Evolutionary conservation across 2,113 vertebrate species (phyloP).

Genomic region (Agapornis roseicollis): DNA sequence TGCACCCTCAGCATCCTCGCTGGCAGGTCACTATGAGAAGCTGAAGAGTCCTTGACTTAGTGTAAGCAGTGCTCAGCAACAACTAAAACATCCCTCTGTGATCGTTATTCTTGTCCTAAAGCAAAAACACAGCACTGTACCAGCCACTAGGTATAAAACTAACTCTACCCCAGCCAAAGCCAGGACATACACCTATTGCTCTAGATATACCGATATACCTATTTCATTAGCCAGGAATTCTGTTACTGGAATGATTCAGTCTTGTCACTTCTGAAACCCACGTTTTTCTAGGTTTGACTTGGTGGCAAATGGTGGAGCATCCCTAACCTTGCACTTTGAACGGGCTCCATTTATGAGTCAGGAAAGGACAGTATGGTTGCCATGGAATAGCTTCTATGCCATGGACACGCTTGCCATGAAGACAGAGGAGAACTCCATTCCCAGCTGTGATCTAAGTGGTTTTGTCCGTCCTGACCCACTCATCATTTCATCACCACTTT

Average conservation of each 20-base stretch:
- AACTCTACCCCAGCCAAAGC: not conserved
- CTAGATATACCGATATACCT: not conserved
- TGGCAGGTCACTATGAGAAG: not conserved
- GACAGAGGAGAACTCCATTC: constrained; percentile 98
- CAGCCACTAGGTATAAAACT: not conserved
- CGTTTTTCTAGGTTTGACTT: constrained; percentile 89
- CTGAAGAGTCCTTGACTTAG: not conserved
- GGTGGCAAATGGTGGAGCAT: constrained; percentile 93
- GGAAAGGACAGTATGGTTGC: constrained; percentile 96
- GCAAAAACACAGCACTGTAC: not conserved
- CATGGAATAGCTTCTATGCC: constrained; percentile 97
- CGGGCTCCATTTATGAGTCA: constrained; percentile 96
- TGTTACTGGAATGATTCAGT: not conserved
- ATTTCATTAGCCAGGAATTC: not conserved
- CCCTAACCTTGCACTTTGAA: constrained; percentile 94
- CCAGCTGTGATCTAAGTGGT: constrained; percentile 96
- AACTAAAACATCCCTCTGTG: not conserved
- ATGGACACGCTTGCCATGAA: constrained; percentile 98
- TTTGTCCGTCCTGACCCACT: constrained; percentile 94
- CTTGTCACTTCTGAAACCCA: not conserved
- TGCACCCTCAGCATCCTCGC: not conserved
- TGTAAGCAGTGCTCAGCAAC: not conserved
- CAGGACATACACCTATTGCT: not conserved
- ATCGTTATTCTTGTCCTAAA: not conserved
- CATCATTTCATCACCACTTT: constrained; percentile 95